Base-by-base conservation (phyloP, 2,888 invertebrate genomes). In the Bombylius discolor region DNA sequence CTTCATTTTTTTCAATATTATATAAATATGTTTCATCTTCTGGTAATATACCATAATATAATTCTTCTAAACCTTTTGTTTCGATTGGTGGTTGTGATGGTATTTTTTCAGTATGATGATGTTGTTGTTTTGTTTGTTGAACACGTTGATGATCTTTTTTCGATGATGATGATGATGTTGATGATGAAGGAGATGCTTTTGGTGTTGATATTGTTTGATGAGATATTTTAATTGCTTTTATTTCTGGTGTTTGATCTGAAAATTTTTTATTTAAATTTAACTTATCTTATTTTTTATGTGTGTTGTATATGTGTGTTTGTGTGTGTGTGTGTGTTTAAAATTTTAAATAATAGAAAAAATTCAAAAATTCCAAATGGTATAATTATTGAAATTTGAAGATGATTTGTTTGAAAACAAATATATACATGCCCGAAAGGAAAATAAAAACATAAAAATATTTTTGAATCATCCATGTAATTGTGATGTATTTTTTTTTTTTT, bases 11-110 rank as follows among this genome's bases (percentile, higher is more conserved):
- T 5, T 33, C 49, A 8, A 49, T 11, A 47, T 66, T 62, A 49
- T 65, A 64, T 0, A 70, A 70, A 34, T 72, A 71, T 31, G 60
- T 57, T 57, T 72, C 71, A 0, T 61, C 57, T 5, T 70, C 70
- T 57, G 67, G 66, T 47, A 68, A 64, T 3, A 67, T 64, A 14
- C 73, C 73, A 58, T 73, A 73, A 53, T 72, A 73, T 39, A 72
- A 63, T 57, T 71, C 73, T 52, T 73, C 73, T 11, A 73, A 62
- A 8, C 71, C 72, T 58, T 65, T 70, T 2, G 67, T 62, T 23
- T 71, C 68, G 46, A 69, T 68, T 23, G 69, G 66, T 32, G 66
- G 65, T 33, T 57, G 52, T 42, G 47, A 13, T 31, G 36, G 42
- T 8, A 8, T 44, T 9, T 32, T n/a, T 47, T 36, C 46, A 7